phyloP scores from a whole-genome alignment of 2,888 invertebrate genomes.

The Pteria penguin region DNA sequence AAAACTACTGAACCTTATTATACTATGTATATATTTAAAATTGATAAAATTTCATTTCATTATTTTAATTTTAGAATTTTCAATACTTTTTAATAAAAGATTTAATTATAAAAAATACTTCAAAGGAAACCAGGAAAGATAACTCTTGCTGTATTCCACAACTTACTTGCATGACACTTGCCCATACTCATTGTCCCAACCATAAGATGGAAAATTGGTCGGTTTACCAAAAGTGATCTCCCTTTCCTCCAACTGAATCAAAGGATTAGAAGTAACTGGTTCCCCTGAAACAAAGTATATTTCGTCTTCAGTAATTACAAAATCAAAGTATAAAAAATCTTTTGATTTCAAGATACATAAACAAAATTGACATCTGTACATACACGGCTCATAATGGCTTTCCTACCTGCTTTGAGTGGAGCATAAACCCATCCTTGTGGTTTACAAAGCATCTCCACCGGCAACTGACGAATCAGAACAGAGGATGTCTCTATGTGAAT shows the following conservation, averaged over 20 bases:
- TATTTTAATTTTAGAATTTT: no score
- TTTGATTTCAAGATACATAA: not conserved
- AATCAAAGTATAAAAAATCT: no score
- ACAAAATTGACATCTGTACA: not conserved
- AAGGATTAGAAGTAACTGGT: slow-evolving; percentile 58
- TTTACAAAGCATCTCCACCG: slow-evolving; percentile 68
- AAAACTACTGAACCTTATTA: no score
- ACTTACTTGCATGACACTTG: slow-evolving; percentile 58
- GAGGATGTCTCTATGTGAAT: slow-evolving; percentile 79
- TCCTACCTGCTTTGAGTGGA: slow-evolving; percentile 66
- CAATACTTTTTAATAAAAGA: no score
- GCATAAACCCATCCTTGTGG: slow-evolving; percentile 75
- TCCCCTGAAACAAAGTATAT: no score
- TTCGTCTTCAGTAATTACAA: no score
- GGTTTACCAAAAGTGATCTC: slow-evolving; percentile 75
- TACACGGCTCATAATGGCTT: no score
- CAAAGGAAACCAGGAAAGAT: no score
- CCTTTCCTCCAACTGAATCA: slow-evolving; percentile 61
- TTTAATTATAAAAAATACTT: no score
- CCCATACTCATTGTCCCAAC: slow-evolving; percentile 80
- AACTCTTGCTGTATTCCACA: no score
- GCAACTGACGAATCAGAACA: slow-evolving; percentile 78
- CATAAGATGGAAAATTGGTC: slow-evolving; percentile 75
- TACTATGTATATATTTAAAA: no score
- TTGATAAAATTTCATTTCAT: no score